A percentile compares a stretch with the other conserved stretches of the same genome.
Evolutionary conservation across 2,888 invertebrate species (phyloP).

Genomic region (Stenotaenia linearis): DNA sequence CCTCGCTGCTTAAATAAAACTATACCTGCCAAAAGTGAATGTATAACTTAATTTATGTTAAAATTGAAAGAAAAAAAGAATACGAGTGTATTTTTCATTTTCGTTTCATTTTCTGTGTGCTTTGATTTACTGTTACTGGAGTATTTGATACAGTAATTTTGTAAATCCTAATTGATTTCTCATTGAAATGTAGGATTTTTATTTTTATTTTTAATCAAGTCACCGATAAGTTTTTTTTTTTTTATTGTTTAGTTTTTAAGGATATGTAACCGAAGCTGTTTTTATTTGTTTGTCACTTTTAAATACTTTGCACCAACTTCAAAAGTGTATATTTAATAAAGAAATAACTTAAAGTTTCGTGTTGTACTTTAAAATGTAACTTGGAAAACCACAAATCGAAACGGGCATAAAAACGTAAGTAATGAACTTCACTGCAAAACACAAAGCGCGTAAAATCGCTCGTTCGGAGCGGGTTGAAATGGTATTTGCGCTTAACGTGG

Average conservation of each 20-base stretch:
- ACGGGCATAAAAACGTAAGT: no score
- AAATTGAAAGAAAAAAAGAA: background rate
- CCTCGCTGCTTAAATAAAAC: slow-evolving; percentile 10
- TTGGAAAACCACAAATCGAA: no score
- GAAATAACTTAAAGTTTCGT: background rate
- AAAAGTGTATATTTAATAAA: slow-evolving; percentile 15
- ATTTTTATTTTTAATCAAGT: no score
- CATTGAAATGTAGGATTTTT: background rate
- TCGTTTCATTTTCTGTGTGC: background rate
- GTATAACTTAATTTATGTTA: slow-evolving; percentile 10
- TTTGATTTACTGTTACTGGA: background rate
- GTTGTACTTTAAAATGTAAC: no score
- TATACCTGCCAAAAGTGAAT: slow-evolving; percentile 16
- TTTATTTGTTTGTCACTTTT: background rate
- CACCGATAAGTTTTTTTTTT: background rate
- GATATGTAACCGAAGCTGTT: background rate
- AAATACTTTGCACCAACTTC: background rate
- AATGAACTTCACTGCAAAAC: no score
- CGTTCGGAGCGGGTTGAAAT: no score
- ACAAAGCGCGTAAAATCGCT: no score
- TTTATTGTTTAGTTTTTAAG: background rate
- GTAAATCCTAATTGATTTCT: background rate
- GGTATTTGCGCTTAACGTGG: no score
- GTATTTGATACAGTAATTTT: background rate
- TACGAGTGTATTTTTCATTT: background rate